Evolutionary conservation across 2,797 vertebrate species (phyloP).

Genomic region (Enteromius fasciolatus): DNA sequence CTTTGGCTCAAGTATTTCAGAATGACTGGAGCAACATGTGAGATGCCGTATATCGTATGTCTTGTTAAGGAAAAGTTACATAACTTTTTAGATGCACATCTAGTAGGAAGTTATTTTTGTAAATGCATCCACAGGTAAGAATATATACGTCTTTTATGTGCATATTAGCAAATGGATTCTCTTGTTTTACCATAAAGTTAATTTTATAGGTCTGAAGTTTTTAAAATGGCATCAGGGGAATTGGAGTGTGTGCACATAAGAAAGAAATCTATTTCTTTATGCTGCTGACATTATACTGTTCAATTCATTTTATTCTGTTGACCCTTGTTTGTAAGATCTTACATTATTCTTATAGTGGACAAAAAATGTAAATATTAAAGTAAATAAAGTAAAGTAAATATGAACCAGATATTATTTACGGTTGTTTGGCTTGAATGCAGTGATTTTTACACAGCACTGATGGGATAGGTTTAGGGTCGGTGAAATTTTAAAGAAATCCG

Average conservation of each 20-base stretch:
- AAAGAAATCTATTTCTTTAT: background rate
- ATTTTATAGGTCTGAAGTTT: background rate
- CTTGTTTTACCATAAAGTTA: background rate
- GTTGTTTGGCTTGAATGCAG: background rate
- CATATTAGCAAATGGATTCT: background rate
- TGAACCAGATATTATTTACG: background rate
- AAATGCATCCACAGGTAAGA: background rate
- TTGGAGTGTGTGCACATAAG: background rate
- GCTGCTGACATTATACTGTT: too few species aligned
- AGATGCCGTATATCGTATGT: background rate
- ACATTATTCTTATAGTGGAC: background rate
- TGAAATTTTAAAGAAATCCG: background rate
- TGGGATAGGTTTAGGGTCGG: background rate
- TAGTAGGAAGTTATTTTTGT: background rate
- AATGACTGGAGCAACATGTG: background rate
- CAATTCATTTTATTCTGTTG: background rate
- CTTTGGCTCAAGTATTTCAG: background rate
- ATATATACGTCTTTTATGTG: background rate
- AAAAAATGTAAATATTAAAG: background rate
- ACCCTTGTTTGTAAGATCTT: background rate
- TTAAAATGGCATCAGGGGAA: background rate
- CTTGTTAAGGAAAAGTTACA: background rate
- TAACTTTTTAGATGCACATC: background rate
- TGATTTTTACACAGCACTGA: background rate
- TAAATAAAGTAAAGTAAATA: background rate